A percentile compares a stretch with the other conserved stretches of the same genome.
phyloP scores from a whole-genome alignment of 2,797 vertebrate genomes.

The Lemur catta region DNA sequence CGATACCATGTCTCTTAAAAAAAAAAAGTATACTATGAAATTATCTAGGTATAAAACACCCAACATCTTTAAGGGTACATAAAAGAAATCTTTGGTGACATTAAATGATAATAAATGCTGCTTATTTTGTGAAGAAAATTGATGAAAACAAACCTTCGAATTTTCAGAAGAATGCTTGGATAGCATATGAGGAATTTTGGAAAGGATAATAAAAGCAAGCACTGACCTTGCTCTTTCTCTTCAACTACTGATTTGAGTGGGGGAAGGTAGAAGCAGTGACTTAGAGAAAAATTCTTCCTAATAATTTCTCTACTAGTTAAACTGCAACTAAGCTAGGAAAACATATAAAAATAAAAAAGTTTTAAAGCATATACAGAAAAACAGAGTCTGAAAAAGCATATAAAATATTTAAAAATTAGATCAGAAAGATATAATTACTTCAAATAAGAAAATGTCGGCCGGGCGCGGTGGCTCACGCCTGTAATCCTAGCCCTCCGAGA shows the following conservation, averaged over 20 bases:
- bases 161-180: constrained; percentile 5
- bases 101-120: constrained; percentile 20
- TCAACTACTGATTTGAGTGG: background rate
- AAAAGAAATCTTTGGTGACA: background rate
- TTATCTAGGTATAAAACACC: background rate
- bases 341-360: background rate
- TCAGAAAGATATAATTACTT: background rate
- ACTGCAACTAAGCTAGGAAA: background rate
- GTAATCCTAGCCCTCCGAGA: no score
- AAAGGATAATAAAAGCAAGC: background rate
- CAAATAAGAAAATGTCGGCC: constrained; percentile 27
- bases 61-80: background rate
- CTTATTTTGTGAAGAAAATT: background rate
- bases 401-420: background rate
- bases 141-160: constrained; percentile 4
- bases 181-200: background rate
- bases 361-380: background rate
- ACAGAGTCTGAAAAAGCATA: background rate
- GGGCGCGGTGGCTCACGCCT: no score
- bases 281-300: background rate
- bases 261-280: background rate
- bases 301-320: background rate
- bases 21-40: background rate
- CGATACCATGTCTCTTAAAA: no score
- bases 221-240: background rate